Conservation (phyloP, 2,797 vertebrate species). For the Smutsia temminckii region DNA sequence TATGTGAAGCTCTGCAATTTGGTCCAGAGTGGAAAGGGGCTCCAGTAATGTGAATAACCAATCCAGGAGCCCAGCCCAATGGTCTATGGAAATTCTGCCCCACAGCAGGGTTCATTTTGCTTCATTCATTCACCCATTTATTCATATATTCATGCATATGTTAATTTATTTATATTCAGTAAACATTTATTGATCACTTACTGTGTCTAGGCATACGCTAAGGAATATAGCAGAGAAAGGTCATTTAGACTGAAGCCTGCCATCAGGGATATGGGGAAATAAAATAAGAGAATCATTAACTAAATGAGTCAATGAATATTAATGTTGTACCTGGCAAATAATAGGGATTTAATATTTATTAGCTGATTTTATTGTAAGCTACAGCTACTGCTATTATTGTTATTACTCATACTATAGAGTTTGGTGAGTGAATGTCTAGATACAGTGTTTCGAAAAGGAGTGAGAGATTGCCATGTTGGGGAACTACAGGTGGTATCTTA, state of each 20-base stretch:
- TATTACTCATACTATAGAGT: background rate
- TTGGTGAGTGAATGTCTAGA: background rate
- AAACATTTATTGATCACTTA: slow-evolving; percentile 1
- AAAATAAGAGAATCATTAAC: slow-evolving; percentile 41
- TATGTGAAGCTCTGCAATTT: background rate
- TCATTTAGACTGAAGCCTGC: background rate
- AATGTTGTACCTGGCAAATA: background rate
- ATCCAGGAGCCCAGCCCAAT: background rate
- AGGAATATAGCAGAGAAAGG: background rate
- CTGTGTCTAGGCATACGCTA: background rate
- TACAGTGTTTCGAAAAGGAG: background rate
- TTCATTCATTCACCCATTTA: background rate
- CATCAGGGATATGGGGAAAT: background rate
- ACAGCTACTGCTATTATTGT: background rate
- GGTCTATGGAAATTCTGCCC: background rate
- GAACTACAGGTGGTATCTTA: background rate
- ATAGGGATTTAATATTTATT: background rate
- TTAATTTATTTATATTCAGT: background rate
- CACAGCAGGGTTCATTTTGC: background rate
- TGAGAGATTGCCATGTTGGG: background rate
- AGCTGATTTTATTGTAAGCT: background rate
- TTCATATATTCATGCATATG: background rate
- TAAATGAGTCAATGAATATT: slow-evolving; percentile 28
- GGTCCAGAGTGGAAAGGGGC: background rate
- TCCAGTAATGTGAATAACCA: background rate